Conservation (phyloP, 2,113 vertebrate species). For the Aythya baeri region DNA sequence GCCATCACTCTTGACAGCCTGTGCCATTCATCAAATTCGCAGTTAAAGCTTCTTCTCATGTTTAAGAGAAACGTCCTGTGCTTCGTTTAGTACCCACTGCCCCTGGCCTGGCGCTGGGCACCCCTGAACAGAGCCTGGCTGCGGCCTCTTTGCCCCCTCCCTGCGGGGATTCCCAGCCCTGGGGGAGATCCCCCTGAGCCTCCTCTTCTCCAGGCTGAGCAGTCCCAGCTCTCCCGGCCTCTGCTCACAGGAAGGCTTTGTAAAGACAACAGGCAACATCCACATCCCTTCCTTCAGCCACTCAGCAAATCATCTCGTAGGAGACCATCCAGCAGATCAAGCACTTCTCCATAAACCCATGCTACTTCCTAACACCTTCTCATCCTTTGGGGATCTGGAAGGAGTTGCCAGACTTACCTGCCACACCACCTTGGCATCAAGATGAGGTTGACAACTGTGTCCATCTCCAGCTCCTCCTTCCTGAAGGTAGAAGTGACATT, state of each 20-base stretch:
- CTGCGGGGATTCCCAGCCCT: too few relatives aligned
- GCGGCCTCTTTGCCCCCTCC: too few relatives aligned
- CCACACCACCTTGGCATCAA: not conserved
- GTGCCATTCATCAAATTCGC: not conserved
- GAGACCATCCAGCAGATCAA: not conserved
- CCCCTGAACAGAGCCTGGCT: not conserved
- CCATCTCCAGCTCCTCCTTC: not conserved
- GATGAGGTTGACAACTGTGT: not conserved
- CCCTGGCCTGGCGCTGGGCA: not conserved
- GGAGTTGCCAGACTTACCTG: not conserved
- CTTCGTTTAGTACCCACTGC: not conserved
- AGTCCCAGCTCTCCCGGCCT: not conserved
- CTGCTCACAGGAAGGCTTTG: not conserved
- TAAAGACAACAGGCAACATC: not conserved
- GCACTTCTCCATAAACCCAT: not conserved
- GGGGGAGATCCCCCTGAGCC: not conserved
- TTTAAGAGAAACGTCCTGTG: not conserved
- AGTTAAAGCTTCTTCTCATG: rapidly evolving
- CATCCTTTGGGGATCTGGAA: not conserved
- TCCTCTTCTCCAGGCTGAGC: not conserved
- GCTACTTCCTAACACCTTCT: not conserved
- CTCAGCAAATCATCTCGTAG: not conserved
- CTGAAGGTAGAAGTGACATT: not conserved
- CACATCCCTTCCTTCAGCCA: not conserved
- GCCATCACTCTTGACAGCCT: not conserved